Conservation (phyloP, 1,140 invertebrate genomes). For the Planococcus citri region DNA sequence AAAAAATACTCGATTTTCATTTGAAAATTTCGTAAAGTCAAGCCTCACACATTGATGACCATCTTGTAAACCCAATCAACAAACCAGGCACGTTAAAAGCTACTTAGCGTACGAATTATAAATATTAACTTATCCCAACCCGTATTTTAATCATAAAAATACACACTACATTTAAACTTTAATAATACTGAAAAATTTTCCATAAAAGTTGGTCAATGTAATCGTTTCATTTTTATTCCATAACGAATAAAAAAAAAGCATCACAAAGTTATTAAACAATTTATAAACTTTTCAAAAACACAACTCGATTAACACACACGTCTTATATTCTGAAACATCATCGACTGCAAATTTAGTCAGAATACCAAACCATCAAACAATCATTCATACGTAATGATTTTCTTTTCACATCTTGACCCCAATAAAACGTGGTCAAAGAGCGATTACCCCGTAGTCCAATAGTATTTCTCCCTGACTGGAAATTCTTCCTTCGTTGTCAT, state of each 20-base stretch:
- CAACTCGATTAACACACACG: no score
- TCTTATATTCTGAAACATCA: background rate
- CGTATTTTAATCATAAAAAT: background rate
- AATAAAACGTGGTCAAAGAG: background rate
- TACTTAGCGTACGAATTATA: background rate
- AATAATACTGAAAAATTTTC: conserved; percentile 3
- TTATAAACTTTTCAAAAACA: no score
- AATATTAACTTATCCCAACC: background rate
- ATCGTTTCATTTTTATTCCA: background rate
- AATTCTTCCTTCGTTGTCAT: background rate
- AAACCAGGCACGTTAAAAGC: background rate
- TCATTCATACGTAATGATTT: background rate
- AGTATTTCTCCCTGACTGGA: no score
- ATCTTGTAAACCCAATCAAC: background rate
- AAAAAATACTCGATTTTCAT: background rate
- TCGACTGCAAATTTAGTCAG: background rate
- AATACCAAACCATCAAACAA: no score
- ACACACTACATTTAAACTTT: background rate
- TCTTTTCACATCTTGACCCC: background rate
- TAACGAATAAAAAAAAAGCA: background rate
- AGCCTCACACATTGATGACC: background rate
- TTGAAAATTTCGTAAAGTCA: background rate
- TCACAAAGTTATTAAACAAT: background rate
- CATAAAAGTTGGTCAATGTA: background rate
- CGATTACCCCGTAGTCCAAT: no score